phyloP scores from a whole-genome alignment of 2,113 vertebrate genomes.

The Rafetus swinhoei region DNA sequence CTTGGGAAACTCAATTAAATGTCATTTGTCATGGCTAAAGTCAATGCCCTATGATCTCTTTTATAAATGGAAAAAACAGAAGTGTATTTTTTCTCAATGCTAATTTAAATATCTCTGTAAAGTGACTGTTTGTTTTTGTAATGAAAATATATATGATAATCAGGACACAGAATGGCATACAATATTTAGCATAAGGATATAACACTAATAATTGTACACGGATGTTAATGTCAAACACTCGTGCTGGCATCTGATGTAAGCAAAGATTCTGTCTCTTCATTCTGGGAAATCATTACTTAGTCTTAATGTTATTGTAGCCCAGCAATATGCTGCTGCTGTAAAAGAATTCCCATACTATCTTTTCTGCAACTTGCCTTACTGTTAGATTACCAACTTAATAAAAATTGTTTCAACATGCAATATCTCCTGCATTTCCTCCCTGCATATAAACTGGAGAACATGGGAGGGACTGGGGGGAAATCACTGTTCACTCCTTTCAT shows the following conservation, averaged over 20 bases:
- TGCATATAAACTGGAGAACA: rapidly evolving
- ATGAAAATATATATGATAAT: slow-evolving; percentile 31
- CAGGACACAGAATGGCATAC: slow-evolving; percentile 49
- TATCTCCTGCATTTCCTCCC: background rate
- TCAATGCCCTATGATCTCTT: slow-evolving; percentile 28
- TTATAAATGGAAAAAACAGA: slow-evolving; percentile 57
- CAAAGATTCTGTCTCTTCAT: slow-evolving; percentile 28
- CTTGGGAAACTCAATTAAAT: slow-evolving; percentile 41
- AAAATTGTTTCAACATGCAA: background rate
- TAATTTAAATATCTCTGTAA: slow-evolving; percentile 63
- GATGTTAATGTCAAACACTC: slow-evolving; percentile 55
- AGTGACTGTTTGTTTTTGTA: slow-evolving; percentile 48
- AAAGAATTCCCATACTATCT: background rate
- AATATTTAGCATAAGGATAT: slow-evolving; percentile 45
- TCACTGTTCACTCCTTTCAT: background rate
- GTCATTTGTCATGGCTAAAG: slow-evolving; percentile 61
- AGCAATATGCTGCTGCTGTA: background rate
- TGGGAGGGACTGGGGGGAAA: background rate
- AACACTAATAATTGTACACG: slow-evolving; percentile 54
- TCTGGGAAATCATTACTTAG: slow-evolving; percentile 30
- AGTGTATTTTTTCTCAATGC: slow-evolving; percentile 52
- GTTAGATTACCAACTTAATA: background rate
- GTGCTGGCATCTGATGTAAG: slow-evolving; percentile 38
- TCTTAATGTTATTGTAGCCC: slow-evolving; percentile 36
- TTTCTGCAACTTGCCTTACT: background rate